Evolutionary conservation across 2,888 invertebrate genomes (phyloP), one percentile per base, ranked within the genome.

Genomic region (Drosophila glabriapex): DNA sequence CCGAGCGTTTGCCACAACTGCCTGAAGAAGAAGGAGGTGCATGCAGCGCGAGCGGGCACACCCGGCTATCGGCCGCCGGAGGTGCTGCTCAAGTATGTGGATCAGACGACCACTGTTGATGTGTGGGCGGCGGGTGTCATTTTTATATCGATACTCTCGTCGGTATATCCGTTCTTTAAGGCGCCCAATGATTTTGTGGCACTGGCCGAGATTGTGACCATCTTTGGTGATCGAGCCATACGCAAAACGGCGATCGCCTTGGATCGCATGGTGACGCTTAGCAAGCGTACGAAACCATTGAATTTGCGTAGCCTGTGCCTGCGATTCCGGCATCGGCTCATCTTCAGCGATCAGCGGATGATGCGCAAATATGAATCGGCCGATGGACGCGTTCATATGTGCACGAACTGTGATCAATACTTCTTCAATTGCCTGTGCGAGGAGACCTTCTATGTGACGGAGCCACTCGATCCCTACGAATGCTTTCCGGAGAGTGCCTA

Each of bases 11-110:
- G 97, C 93, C 94, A 95, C 43, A 86, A 95, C n/a, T 97, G 97
- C 90, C 91, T 95, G 59, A 93, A 94, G 49, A 95, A 95, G 85
- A 95, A 95, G 76, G 94, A 95, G 58, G 95, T 96, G 81, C 94
- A 95, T 60, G 97, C 97, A 10, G 95, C 97, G 5, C 94, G 98
- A 85, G 98, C 98, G 63, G 98, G 98, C 75, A 98, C 98, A 53
- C 97, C 97, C 62, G 98, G 98, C 41, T 98, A 97, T 93, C 95
- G 98, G 35, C 97, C 98, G 64, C 98, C 98, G 0, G 98, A 97
- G 94, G 97, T 97, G 84, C 93, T 97, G 80, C 94, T 98, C 37
- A 97, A 97, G 93, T 95, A 95, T 92, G 94, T 95, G n/a, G 94
- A 95, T 73, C 98, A 98, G 94, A 96, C 96, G 39, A 96, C 97